Evolutionary conservation across 37 sponge, comb jelly and placozoan genomes (phyloP).

Genomic region (Agelas oroides): DNA sequence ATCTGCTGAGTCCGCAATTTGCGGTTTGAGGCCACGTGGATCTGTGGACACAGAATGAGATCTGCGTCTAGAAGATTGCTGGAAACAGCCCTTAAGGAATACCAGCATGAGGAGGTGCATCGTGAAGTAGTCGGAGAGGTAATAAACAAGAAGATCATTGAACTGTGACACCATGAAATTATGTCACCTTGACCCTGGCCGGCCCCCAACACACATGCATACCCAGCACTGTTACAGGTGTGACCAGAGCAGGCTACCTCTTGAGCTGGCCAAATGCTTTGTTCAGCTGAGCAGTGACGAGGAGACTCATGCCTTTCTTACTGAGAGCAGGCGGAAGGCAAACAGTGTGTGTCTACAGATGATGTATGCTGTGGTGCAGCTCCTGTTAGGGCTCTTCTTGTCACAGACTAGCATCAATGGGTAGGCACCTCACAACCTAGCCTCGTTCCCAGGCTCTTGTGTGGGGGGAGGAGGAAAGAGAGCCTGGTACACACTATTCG

Average conservation of each 20-base stretch:
- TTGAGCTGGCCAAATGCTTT: slow-evolving; percentile 35
- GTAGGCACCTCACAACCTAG: too few relatives aligned
- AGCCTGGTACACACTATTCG: too few relatives aligned
- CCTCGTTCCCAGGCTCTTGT: too few relatives aligned
- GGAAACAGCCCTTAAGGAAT: not conserved
- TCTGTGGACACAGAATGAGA: not conserved
- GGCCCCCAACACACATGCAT: not conserved
- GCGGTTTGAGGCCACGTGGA: too few relatives aligned
- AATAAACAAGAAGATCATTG: too few relatives aligned
- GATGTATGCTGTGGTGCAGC: slow-evolving; percentile 30
- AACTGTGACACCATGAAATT: too few relatives aligned
- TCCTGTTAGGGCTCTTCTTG: slow-evolving; percentile 53
- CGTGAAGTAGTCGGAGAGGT: not conserved
- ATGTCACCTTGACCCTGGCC: too few relatives aligned
- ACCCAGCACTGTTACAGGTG: slow-evolving; percentile 51
- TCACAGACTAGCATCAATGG: slow-evolving; percentile 74
- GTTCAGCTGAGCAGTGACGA: slow-evolving; percentile 45
- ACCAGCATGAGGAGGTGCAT: not conserved
- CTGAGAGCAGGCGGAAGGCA: slow-evolving; percentile 23
- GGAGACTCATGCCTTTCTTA: slow-evolving; percentile 54
- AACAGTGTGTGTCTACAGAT: slow-evolving; percentile 58
- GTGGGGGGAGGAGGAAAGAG: too few relatives aligned
- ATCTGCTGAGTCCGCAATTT: too few relatives aligned
- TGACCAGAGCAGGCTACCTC: slow-evolving; percentile 33
- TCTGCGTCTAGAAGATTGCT: not conserved